Base-by-base conservation (phyloP, 2,888 invertebrate genomes). In the Heliothis peltigera region DNA sequence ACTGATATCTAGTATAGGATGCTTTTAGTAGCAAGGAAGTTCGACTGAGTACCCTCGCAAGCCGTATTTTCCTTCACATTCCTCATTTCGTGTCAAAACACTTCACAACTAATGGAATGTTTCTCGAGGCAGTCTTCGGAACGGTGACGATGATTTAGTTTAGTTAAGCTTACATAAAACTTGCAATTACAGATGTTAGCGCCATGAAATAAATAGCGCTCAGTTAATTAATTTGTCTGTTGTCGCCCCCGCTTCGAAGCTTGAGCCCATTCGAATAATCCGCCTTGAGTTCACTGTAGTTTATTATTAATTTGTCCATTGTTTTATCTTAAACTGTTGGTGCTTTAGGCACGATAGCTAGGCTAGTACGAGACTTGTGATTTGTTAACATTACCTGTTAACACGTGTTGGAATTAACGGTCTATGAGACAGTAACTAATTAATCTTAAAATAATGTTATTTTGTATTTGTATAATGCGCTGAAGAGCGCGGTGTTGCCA, bases 351-450 rank as follows among this genome's bases (percentile, higher is more conserved):
- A 79, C 79, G 59, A 59, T 70, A 70, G 77, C 70, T 81, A 82
- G 82, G 79, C 80, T 80, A 82, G 75, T 79, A 65, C 53, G 62
- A 70, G 64, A 77, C 64, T 75, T 85, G 87, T 88, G 84, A 88
- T 85, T 84, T 78, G 80, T 82, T 80, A 62, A 75, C 81, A 83
- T 80, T 80, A 80, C 82, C 84, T 81, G 83, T 78, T 82, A 80
- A 80, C 83, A 79, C 71, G 84, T 75, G 75, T 75, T 70, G 62
- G 84, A 80, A 85, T 70, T 68, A 80, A 83, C 81, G 81, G 90
- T 91, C 90, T 90, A 22, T 83, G 84, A 91, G 91, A 89, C 89
- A 68, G 86, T 87, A 81, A 84, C 83, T 75, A 69, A 56, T 83
- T 75, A 69, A 59, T 79, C 21, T 70, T 58, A 57, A 67, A 70